Base-by-base conservation (phyloP, 2,797 vertebrate genomes). In the Gambelia wislizenii region DNA sequence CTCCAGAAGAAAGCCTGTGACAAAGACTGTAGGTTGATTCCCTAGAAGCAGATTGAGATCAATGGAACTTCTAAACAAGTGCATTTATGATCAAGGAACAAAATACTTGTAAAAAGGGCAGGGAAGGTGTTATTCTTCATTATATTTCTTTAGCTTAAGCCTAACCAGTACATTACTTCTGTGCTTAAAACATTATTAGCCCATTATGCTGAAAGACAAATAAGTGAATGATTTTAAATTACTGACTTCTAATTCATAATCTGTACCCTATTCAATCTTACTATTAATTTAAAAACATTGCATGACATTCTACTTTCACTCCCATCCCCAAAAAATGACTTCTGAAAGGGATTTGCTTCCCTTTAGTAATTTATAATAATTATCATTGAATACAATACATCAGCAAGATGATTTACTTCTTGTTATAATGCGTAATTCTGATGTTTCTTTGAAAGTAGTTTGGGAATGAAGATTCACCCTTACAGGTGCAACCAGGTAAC, bases 171-270 rank as follows among this genome's bases (percentile, higher is more conserved):
- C 0, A 30, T 67, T 22, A 6, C 13, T 91, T 67, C 91, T 86
- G 87, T 1, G 0, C 87, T 93, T 85, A 94, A 67, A 75, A 93
- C 77, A 87, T 92, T 12, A 86, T 91, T 2, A 94, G 79, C 70
- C 89, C 88, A 89, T 93, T 92, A 91, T 88, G 86, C 90, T 95
- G 90, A 85, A 39, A 91, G 54, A 91, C 82, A 90, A 90, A 56
- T 85, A 95, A 92, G 56, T 86, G 84, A 86, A 87, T 91, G 77
- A 87, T 89, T 92, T 75, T 83, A 92, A 91, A 88, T 91, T 93
- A 91, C 86, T 94, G 89, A 89, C 39, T 94, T 93, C 88, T 89
- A 95, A 94, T 94, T 92, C 84, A 88, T 93, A 89, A 95, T 89
- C 80, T 93, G 39, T 8, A 92, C 14, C 6, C 91, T 90, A 90